Evolutionary conservation across 2,797 vertebrate species (phyloP), one percentile per base, ranked within the genome.

Genomic region (Gambusia yucatana): DNA sequence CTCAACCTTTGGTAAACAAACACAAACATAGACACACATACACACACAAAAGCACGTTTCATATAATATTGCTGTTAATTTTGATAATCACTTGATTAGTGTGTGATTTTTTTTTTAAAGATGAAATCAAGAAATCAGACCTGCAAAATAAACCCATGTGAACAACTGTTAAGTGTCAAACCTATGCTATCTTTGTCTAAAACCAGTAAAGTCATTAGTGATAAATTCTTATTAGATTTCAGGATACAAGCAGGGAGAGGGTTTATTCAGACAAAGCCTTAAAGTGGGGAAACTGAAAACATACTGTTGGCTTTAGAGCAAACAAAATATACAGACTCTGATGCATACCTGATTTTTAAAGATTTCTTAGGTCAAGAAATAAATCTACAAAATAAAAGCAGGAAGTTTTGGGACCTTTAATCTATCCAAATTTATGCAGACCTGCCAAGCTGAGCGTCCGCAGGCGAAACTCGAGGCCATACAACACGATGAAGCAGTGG

Each of bases 401-500:
- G 9, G 9, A 65, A 10, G 65, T 41, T 69, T 44, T 44, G 20
- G 20, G 41, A n/a, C 25, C 41, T 70, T 44, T 44, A 70, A 14
- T 9, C 41, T n/a, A 44, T 28, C 9, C 43, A 28, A 44, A 44
- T 44, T n/a, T 2, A 70, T 82, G 94, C 95, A 28, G 55, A 97
- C 97, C 97, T 0, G 97, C 96, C 59, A 97, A 92, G 0, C 97
- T 97, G 84, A 97, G 94, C 0, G 96, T 97, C 92, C 95, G 89
- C 69, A 97, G 95, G 86, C 97, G 94, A 90, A 97, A 97, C 89
- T 97, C 97, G 74, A 93, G 92, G 28, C 97, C 97, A 0, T 97
- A 97, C 28, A 97, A 93, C 77, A 97, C 94, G 88, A 97, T 96
- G 91, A 97, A 97, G 93, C 97, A 97, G 92, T 96, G 95, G 77